Evolutionary conservation across 1,140 invertebrate genomes (phyloP).

Genomic region (Chymomyza costata): DNA sequence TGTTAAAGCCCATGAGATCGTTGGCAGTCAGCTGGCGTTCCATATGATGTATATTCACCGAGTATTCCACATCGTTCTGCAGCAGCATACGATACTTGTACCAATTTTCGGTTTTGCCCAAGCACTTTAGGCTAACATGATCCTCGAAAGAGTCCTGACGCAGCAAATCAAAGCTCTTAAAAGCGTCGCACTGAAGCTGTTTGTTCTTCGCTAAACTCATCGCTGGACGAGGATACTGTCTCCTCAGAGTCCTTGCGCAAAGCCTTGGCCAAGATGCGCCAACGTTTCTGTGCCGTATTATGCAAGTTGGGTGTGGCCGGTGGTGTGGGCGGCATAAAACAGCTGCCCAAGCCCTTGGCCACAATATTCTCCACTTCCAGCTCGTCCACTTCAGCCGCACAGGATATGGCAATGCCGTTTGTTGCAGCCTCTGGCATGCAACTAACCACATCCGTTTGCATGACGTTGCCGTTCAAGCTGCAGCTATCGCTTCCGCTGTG

Average conservation of each 20-base stretch:
- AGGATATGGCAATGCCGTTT: conserved; percentile 21
- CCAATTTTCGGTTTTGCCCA: conserved; percentile 75
- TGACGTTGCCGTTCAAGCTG: conserved; percentile 3
- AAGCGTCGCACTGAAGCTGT: conserved; percentile 68
- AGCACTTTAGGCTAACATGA: conserved; percentile 58
- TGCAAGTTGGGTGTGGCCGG: conserved; percentile 61
- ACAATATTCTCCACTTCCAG: conserved; percentile 35
- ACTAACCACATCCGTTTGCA: neutral
- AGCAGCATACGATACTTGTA: conserved; percentile 78
- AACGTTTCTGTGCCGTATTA: conserved; percentile 79
- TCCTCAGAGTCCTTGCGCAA: conserved; percentile 77
- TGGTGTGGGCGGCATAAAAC: conserved; percentile 64
- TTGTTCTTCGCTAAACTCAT: conserved; percentile 60
- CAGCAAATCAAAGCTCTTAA: conserved; percentile 70
- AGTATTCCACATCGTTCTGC: conserved; percentile 70
- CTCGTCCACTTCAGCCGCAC: conserved; percentile 17
- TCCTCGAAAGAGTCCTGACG: conserved; percentile 71
- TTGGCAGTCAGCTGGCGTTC: conserved; percentile 80
- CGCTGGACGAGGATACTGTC: conserved; percentile 57
- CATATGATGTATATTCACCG: conserved; percentile 78
- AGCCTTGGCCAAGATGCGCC: conserved; percentile 82
- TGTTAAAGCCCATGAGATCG: conserved; percentile 90
- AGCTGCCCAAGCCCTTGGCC: conserved; percentile 1
- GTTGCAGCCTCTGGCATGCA: conserved; percentile 16
- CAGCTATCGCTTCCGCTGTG: conserved; percentile 31